Conservation (phyloP, 2,113 vertebrate genomes). For the Coturnix japonica region DNA sequence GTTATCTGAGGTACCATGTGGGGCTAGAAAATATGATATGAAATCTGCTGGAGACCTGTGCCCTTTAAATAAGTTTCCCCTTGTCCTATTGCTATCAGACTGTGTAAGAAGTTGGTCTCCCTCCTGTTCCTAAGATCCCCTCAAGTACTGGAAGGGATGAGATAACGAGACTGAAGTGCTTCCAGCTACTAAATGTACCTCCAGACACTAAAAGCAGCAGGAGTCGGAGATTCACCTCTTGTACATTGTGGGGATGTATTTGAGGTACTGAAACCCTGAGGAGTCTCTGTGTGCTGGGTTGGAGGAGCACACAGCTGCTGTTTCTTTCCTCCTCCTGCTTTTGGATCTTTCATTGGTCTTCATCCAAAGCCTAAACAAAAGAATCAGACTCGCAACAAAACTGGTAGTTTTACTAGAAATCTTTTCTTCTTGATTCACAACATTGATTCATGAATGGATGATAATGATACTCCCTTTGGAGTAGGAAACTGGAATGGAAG, state of each 20-base stretch:
- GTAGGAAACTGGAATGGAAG: neutral
- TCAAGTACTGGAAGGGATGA: too few relatives aligned
- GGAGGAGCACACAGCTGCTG: neutral
- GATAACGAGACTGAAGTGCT: neutral
- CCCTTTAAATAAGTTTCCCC: neutral
- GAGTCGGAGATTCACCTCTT: neutral
- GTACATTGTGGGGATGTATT: neutral
- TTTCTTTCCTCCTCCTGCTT: neutral
- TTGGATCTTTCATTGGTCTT: neutral
- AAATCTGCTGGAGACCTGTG: neutral
- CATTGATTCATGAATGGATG: neutral
- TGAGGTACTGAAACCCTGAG: neutral
- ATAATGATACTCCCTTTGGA: neutral
- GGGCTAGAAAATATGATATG: neutral
- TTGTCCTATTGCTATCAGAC: too few relatives aligned
- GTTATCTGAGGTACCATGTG: neutral
- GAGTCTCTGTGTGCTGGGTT: neutral
- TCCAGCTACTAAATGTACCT: neutral
- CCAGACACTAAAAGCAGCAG: neutral
- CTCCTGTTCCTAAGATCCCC: too few relatives aligned
- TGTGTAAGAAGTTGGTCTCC: too few relatives aligned
- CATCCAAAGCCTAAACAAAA: neutral
- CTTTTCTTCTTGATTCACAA: neutral
- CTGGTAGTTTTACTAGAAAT: neutral
- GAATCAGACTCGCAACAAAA: neutral